phyloP scores from a whole-genome alignment of 2,797 vertebrate species.

The Chloroceryle inda region DNA sequence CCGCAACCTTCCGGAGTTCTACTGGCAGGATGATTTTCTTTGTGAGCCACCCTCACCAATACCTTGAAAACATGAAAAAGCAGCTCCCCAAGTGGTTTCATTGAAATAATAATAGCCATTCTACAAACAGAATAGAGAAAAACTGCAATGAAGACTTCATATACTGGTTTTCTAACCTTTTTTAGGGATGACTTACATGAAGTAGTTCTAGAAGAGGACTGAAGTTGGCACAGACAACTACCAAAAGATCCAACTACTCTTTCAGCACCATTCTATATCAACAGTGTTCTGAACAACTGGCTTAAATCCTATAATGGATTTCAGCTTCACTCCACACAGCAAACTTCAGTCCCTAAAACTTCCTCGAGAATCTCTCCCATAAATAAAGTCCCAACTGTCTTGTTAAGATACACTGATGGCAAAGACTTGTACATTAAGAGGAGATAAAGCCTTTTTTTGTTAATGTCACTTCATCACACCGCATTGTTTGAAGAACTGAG shows the following conservation, averaged over 20 bases:
- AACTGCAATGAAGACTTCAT: neutral
- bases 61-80: neutral
- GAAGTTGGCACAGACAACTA: neutral
- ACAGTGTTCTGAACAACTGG: neutral
- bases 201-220: neutral
- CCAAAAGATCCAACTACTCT: neutral
- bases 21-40: neutral
- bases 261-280: neutral
- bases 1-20: neutral
- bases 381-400: neutral
- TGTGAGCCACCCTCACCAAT: rapidly evolving
- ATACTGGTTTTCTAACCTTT: neutral
- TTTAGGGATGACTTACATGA: neutral
- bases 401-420: neutral
- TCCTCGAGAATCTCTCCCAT: neutral
- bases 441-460: neutral
- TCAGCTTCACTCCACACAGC: neutral
- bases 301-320: neutral
- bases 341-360: neutral
- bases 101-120: neutral
- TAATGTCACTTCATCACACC: neutral
- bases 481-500: constrained; percentile 9
- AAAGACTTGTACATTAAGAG: neutral
- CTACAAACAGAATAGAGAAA: neutral
- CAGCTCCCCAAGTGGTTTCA: neutral